Conservation (phyloP, 2,113 vertebrate genomes). For the Neoarius graeffei region DNA sequence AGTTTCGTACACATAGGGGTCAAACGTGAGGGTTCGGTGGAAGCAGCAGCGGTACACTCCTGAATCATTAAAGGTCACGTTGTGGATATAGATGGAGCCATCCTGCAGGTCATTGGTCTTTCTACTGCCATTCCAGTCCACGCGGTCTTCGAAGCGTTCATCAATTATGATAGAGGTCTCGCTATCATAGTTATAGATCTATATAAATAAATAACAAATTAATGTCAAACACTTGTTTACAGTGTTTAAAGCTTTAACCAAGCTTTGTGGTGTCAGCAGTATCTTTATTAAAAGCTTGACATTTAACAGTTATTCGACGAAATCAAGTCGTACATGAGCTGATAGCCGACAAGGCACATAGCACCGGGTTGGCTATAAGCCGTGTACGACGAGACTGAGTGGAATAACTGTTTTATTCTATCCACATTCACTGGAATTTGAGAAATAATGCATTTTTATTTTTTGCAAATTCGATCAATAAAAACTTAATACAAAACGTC, state of each 20-base stretch:
- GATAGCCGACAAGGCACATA: no score
- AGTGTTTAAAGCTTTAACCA: not conserved
- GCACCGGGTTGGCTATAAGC: no score
- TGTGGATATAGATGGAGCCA: constrained; percentile 81
- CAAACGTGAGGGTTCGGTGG: constrained; percentile 78
- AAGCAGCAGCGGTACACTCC: constrained; percentile 83
- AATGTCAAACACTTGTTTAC: not conserved
- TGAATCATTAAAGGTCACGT: constrained; percentile 83
- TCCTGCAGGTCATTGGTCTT: constrained; percentile 83
- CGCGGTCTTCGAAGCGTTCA: constrained; percentile 70
- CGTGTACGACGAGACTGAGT: no score
- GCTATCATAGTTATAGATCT: constrained; percentile 80
- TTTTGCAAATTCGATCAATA: no score
- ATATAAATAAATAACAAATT: not conserved
- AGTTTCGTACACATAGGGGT: constrained; percentile 69
- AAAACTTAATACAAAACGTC: no score
- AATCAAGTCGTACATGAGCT: no score
- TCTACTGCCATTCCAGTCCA: constrained; percentile 83
- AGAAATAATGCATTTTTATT: no score
- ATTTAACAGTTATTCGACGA: not conserved
- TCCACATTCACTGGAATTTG: no score
- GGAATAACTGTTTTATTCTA: no score
- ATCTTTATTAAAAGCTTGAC: not conserved
- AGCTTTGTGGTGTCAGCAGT: not conserved
- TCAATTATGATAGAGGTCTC: constrained; percentile 60